Evolutionary conservation across 2,888 invertebrate species (phyloP).

Genomic region (Barypeithes pellucidus): DNA sequence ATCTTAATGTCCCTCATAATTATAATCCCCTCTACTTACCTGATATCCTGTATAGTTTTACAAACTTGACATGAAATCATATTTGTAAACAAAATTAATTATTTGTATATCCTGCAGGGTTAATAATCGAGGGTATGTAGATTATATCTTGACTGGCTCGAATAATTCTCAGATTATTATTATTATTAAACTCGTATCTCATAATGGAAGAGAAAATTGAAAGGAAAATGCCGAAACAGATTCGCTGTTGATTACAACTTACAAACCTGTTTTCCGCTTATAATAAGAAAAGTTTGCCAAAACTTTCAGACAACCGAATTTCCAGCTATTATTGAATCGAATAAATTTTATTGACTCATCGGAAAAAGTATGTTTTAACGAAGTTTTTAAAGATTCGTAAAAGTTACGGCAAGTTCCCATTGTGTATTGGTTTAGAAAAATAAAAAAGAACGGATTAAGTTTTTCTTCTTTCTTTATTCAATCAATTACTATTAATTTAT

Average conservation of each 20-base stretch:
- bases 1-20: too few species aligned
- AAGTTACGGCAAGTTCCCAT: constrained; percentile 6
- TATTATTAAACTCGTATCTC: neutral
- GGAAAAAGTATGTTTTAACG: constrained; percentile 33
- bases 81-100: too few species aligned
- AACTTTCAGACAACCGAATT: constrained; percentile 33
- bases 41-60: too few species aligned
- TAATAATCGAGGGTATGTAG: too few species aligned
- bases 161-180: too few species aligned
- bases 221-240: constrained; percentile 7
- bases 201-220: neutral
- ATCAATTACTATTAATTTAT: too few species aligned
- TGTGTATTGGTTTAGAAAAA: neutral
- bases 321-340: constrained; percentile 36
- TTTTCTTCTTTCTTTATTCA: too few species aligned
- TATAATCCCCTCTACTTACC: too few species aligned
- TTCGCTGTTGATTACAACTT: constrained; percentile 12
- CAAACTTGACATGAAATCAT: too few species aligned
- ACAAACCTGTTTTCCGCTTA: constrained; percentile 25
- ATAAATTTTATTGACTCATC: constrained; percentile 42
- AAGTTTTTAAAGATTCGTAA: constrained; percentile 19
- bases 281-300: constrained; percentile 28
- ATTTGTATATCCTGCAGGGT: too few species aligned
- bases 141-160: too few species aligned
- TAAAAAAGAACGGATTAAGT: too few species aligned